These are phyloP conservation scores for Penelope pileata DNA, from an alignment of 2,113 vertebrate species.

Conservation along the genomic window DNA sequence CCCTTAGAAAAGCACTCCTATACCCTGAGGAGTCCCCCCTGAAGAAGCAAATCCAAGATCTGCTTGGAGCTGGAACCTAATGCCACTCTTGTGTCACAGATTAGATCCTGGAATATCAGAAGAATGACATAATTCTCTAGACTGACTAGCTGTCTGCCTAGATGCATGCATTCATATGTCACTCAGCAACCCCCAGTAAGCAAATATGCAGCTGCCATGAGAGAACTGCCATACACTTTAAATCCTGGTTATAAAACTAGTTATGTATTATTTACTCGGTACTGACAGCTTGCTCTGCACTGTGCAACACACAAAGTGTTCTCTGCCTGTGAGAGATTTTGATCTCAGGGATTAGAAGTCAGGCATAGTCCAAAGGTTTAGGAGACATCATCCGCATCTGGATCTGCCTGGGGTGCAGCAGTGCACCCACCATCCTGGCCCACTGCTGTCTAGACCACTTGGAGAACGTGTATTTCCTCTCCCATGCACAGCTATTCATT, in stretches of 20 bases:
- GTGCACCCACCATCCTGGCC: neutral
- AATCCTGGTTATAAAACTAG: constrained; percentile 29
- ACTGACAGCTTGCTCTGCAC: neutral
- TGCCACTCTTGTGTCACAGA: neutral
- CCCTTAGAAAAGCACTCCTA: neutral
- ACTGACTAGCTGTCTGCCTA: neutral
- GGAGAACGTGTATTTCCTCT: neutral
- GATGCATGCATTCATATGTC: neutral
- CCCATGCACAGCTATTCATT: neutral
- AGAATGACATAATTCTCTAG: neutral
- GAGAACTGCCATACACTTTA: neutral
- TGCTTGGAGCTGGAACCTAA: neutral
- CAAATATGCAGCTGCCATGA: neutral
- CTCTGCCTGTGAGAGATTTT: neutral
- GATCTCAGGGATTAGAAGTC: constrained; percentile 7
- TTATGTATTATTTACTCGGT: constrained; percentile 52
- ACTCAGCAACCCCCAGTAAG: neutral
- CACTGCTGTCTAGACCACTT: neutral
- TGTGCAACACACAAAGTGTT: neutral
- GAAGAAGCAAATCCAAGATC: neutral
- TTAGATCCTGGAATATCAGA: neutral
- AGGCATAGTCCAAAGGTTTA: neutral
- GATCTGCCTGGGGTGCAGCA: neutral
- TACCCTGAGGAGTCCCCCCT: neutral
- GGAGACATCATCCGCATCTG: neutral